Conservation (phyloP, 2,113 vertebrate genomes). For the Pelusios castaneus region DNA sequence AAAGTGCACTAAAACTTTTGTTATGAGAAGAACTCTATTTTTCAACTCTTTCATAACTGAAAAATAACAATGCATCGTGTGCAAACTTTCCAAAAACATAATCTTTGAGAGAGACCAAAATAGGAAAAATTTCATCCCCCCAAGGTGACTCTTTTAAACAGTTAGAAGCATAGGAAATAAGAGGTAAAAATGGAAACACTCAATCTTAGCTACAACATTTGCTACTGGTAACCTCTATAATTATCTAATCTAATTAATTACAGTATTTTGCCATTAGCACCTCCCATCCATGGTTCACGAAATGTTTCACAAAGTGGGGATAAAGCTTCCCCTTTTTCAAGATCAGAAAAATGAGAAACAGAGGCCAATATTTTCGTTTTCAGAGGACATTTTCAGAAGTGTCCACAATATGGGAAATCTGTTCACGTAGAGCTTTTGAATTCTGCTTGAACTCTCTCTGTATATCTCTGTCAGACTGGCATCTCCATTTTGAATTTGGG, state of each 20-base stretch:
- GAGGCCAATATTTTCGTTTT: not conserved
- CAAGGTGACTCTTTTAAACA: not conserved
- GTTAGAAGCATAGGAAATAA: not conserved
- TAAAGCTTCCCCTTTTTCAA: conserved; percentile 21
- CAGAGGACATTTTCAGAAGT: not conserved
- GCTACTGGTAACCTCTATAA: conserved; percentile 55
- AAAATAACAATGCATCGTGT: not conserved
- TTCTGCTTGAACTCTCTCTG: not conserved
- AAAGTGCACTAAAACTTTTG: not conserved
- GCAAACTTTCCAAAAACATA: not conserved
- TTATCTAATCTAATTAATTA: conserved; percentile 65
- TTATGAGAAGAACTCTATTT: not conserved
- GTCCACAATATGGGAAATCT: not conserved
- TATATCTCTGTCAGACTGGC: not conserved
- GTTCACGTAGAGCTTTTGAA: not conserved
- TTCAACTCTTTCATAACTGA: conserved; percentile 8
- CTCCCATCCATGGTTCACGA: conserved; percentile 26
- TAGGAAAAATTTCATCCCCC: not conserved
- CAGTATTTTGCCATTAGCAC: conserved; percentile 13
- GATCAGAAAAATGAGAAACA: not conserved
- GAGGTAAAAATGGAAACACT: conserved; percentile 29
- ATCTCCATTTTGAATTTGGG: not conserved
- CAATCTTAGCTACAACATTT: conserved; percentile 22
- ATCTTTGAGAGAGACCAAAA: not conserved
- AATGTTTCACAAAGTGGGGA: not conserved